These are phyloP conservation scores for Chrysolina oricalcia DNA, from an alignment of 2,888 invertebrate species.

Conservation along the genomic window DNA sequence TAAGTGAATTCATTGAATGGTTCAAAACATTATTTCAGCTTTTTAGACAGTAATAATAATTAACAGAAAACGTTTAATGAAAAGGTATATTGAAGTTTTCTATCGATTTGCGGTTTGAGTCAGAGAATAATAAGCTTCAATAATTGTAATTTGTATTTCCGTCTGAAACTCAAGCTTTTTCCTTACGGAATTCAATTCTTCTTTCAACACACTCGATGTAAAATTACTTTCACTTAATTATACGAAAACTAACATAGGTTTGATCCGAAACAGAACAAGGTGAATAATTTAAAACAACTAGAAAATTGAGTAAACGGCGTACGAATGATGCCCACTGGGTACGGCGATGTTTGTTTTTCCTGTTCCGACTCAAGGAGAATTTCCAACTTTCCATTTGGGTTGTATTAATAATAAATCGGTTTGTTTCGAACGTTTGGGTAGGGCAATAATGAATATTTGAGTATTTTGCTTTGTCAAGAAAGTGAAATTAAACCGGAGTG, in stretches of 20 bases:
- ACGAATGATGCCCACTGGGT: not conserved
- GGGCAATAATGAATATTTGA: constrained; percentile 1
- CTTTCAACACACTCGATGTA: not conserved
- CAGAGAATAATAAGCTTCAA: no score
- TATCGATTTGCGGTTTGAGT: no score
- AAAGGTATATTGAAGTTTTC: no score
- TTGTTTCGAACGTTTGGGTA: not conserved
- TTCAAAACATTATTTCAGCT: no score
- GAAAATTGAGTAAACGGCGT: not conserved
- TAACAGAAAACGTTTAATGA: no score
- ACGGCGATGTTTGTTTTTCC: not conserved
- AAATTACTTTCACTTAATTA: no score
- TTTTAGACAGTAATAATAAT: no score
- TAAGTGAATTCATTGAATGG: no score
- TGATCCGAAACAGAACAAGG: not conserved
- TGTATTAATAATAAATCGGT: constrained; percentile 3
- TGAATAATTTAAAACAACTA: not conserved
- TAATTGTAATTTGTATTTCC: no score
- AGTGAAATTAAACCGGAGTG: not conserved
- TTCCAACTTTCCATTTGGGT: not conserved
- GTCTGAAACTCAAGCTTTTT: no score
- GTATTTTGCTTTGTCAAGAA: not conserved
- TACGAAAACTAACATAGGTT: no score
- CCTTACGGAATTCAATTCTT: not conserved
- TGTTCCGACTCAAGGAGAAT: not conserved